These are phyloP conservation scores for Lacerta agilis DNA, from an alignment of 2,797 vertebrate genomes.

Conservation along the genomic window DNA sequence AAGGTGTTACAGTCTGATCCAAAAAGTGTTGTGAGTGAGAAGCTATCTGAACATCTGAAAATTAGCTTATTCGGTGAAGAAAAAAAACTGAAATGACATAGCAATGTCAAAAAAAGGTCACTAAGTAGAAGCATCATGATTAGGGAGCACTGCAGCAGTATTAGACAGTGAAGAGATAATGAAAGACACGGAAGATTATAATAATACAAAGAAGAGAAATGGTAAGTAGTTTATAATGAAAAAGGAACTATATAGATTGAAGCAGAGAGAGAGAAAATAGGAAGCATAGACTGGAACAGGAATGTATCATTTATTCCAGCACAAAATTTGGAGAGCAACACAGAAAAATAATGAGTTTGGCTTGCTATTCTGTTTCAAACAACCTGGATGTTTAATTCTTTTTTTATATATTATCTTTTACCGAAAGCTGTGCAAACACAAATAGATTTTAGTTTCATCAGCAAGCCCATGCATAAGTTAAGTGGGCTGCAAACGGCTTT, in stretches of 20 bases:
- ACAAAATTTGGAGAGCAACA: slow-evolving; percentile 27
- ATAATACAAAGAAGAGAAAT: neutral
- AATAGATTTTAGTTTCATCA: neutral
- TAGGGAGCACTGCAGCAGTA: neutral
- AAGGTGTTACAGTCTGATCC: neutral
- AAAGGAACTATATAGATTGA: neutral
- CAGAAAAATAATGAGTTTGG: slow-evolving; percentile 43
- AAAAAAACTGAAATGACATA: neutral
- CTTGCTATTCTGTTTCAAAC: slow-evolving; percentile 35
- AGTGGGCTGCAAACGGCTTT: slow-evolving; percentile 15
- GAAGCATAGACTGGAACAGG: slow-evolving; percentile 5
- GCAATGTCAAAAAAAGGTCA: slow-evolving; percentile 5
- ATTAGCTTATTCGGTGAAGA: neutral
- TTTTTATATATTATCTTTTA: neutral
- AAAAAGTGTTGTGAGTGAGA: neutral
- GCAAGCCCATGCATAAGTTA: neutral
- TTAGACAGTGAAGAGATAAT: slow-evolving; percentile 29
- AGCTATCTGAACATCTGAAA: neutral
- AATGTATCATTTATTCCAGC: slow-evolving; percentile 13
- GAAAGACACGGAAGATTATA: slow-evolving; percentile 8
- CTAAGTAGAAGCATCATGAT: slow-evolving; percentile 19
- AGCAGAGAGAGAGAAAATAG: slow-evolving; percentile 18
- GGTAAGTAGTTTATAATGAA: slow-evolving; percentile 22
- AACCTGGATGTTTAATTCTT: slow-evolving; percentile 14
- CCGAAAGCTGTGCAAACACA: neutral